Percentiles rank a stretch among this genome's conserved stretches.
Evolutionary conservation across 2,888 invertebrate species (phyloP).

Genomic region (Trileptium ribeirensis): DNA sequence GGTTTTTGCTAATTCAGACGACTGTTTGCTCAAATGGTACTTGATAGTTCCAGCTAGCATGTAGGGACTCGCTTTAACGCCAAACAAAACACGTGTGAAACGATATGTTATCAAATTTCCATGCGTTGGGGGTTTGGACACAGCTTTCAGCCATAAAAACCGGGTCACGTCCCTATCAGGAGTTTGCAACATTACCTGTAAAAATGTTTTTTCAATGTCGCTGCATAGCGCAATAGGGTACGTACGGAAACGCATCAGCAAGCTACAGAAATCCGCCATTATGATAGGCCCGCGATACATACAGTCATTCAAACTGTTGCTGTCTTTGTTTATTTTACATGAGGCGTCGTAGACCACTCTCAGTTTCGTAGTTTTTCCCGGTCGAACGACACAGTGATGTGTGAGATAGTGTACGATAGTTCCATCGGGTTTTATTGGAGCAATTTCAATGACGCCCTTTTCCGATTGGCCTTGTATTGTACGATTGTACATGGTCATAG

Average conservation of each 20-base stretch:
- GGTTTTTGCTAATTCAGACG: background rate
- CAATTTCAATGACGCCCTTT: background rate
- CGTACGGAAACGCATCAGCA: background rate
- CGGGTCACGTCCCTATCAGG: slow-evolving; percentile 27
- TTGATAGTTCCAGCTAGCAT: slow-evolving; percentile 31
- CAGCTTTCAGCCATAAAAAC: background rate
- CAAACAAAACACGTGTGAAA: slow-evolving; percentile 37
- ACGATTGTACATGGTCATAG: too few species aligned
- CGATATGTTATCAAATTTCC: slow-evolving; percentile 33
- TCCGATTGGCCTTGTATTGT: background rate
- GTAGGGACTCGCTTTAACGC: slow-evolving; percentile 30
- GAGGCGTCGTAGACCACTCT: background rate
- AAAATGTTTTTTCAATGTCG: slow-evolving; percentile 41
- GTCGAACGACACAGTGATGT: too few species aligned
- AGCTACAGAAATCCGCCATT: background rate
- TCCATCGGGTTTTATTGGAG: too few species aligned
- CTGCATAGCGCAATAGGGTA: background rate
- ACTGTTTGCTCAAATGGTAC: slow-evolving; percentile 14
- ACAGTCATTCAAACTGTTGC: background rate
- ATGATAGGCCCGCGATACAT: background rate
- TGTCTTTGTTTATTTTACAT: background rate
- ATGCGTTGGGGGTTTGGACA: background rate
- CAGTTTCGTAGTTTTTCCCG: background rate
- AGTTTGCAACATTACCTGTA: slow-evolving; percentile 28
- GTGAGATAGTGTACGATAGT: too few species aligned